phyloP scores from a whole-genome alignment of 2,888 invertebrate species.

The Tiliacea citrago region DNA sequence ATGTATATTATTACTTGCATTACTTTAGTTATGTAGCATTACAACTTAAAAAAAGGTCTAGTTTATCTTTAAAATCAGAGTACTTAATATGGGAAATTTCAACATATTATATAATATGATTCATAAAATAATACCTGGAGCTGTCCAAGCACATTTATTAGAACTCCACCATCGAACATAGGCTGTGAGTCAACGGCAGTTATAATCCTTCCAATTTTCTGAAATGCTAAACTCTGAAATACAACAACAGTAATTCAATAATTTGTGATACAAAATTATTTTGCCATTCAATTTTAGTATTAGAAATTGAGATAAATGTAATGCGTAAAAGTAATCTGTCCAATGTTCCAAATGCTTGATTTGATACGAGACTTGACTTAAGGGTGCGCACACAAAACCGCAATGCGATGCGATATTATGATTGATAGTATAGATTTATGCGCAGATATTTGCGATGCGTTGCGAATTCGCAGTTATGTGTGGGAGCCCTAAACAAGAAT shows the following conservation, averaged over 20 bases:
- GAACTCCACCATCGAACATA: conserved; percentile 99
- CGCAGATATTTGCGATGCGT: too few relatives aligned
- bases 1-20: conserved; percentile 2
- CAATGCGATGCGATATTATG: too few relatives aligned
- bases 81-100: neutral
- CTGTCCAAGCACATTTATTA: conserved; percentile 98
- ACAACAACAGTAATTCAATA: conserved; percentile 16
- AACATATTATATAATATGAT: neutral
- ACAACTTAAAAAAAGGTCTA: neutral
- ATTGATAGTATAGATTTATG: too few relatives aligned
- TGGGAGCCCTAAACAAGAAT: conserved; percentile 12
- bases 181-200: conserved; percentile 99
- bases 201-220: conserved; percentile 97
- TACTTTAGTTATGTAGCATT: too few relatives aligned
- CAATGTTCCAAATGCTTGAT: conserved; percentile 5
- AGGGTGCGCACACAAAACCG: too few relatives aligned
- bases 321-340: conserved; percentile 33
- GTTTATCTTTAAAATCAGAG: neutral
- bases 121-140: conserved; percentile 93
- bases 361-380: neutral
- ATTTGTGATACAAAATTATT: neutral
- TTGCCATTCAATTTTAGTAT: neutral
- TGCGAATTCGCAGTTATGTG: too few relatives aligned
- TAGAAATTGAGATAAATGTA: conserved; percentile 49
- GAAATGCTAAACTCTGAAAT: conserved; percentile 96